Percentiles rank a stretch among this genome's conserved stretches.
Conservation (phyloP, 2,113 vertebrate genomes). For the Potamarius usumacintae region DNA sequence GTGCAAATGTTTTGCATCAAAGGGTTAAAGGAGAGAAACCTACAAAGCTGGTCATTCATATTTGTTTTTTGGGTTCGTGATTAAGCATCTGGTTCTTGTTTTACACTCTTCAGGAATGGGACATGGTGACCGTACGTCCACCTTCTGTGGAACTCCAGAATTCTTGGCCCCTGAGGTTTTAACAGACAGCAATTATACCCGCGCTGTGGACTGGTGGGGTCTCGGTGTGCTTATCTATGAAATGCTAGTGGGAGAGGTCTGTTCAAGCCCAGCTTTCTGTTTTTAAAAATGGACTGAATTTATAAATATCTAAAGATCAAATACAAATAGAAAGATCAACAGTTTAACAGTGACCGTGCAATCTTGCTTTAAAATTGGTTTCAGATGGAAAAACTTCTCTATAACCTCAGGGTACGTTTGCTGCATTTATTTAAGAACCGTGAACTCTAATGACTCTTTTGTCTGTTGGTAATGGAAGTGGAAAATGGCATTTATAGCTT, state of each 20-base stretch:
- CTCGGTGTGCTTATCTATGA: slow-evolving; percentile 93
- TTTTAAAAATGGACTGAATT: too few relatives aligned
- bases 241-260: slow-evolving; percentile 97
- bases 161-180: slow-evolving; percentile 95
- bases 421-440: not conserved
- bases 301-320: not conserved
- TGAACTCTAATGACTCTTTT: not conserved
- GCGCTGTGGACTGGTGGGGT: slow-evolving; percentile 98
- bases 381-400: not conserved
- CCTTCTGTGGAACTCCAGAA: slow-evolving; percentile 95
- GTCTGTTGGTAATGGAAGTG: not conserved
- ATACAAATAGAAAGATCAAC: not conserved
- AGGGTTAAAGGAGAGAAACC: not conserved
- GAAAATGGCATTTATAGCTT: not conserved
- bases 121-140: slow-evolving; percentile 89
- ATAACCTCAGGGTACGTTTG: not conserved
- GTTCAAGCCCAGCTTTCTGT: not conserved
- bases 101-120: slow-evolving; percentile 80
- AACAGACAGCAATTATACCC: slow-evolving; percentile 87
- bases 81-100: not conserved
- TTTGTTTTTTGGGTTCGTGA: not conserved
- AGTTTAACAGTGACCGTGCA: not conserved
- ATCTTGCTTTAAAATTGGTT: not conserved
- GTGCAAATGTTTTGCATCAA: too few relatives aligned
- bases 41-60: not conserved